Evolutionary conservation across 2,113 vertebrate species (phyloP), one percentile per base, ranked within the genome.

Genomic region (Tetrax tetrax): DNA sequence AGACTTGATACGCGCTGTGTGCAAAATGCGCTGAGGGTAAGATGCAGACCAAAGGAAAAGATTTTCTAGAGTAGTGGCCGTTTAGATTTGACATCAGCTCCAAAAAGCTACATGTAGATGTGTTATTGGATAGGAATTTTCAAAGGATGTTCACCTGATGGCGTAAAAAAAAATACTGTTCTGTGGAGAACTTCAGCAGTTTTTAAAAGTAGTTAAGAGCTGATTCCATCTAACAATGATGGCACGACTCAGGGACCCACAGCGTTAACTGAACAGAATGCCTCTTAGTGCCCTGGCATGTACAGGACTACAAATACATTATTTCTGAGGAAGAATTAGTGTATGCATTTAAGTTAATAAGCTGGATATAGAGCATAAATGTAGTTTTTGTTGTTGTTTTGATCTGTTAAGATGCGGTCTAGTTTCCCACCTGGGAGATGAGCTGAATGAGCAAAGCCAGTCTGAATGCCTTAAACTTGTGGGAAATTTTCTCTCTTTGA

Each of bases 161-260:
- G 50, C 0, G 1, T n/a, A 57, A 59, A 87, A 56, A 88, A 56
- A 88, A 74, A 21, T 7, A 24, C 17, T 45, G 7, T 47, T 91
- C 27, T 35, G 31, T 61, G 61, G 65, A 47, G 15, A 79, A 37
- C 21, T 64, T 72, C 1, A 53, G 45, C 17, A 10, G 31, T 81
- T 91, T 63, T 37, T 38, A 78, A 76, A 64, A 43, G 33, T n/a
- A 53, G 65, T 75, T 82, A 25, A 43, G 48, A 14, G 31, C 33
- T 47, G 33, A n/a, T 60, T 87, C 37, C 24, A 25, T 70, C 75
- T 48, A 70, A 20, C 23, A 70, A 3, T 17, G 38, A n/a, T 57
- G 56, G 20, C 53, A 41, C 2, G 1, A 21, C 35, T 45, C 35
- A 6, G 72, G 41, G 12, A 72, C 20, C 48, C 2, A 0, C 5